These are phyloP conservation scores for Calephelis nemesis DNA, from an alignment of 1,140 invertebrate genomes.

Conservation along the genomic window DNA sequence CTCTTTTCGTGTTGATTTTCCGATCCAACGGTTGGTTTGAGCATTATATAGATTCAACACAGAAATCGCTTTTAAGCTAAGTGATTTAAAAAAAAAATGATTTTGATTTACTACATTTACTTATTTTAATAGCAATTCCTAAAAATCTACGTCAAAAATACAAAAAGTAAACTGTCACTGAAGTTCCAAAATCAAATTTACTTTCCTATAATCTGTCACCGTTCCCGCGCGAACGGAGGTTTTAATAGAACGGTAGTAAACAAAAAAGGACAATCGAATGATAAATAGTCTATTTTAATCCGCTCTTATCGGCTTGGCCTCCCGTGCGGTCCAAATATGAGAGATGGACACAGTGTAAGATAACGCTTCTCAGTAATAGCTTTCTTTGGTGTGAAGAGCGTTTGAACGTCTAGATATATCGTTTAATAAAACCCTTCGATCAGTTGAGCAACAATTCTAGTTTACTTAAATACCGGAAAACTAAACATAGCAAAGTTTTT, in stretches of 20 bases:
- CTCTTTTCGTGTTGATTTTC: too few species aligned
- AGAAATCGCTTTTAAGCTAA: too few species aligned
- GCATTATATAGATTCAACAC: too few species aligned
- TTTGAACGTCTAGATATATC: slow-evolving; percentile 1
- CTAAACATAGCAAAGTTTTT: too few species aligned
- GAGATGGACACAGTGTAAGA: slow-evolving; percentile 62
- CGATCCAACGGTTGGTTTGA: too few species aligned
- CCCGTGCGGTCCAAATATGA: slow-evolving; percentile 76
- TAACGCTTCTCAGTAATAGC: slow-evolving; percentile 71
- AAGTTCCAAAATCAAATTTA: slow-evolving; percentile 24
- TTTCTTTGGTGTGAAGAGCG: slow-evolving; percentile 46
- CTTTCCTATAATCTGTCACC: slow-evolving; percentile 31
- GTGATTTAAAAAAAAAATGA: too few species aligned
- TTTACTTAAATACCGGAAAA: too few species aligned
- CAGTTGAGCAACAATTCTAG: too few species aligned
- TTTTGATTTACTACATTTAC: too few species aligned
- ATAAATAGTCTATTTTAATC: slow-evolving; percentile 76
- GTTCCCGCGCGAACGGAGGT: slow-evolving; percentile 26
- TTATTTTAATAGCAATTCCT: too few species aligned
- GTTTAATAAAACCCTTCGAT: not conserved
- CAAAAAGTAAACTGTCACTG: not conserved
- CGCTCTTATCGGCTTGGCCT: slow-evolving; percentile 65
- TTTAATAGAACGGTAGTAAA: slow-evolving; percentile 59
- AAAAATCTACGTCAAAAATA: not conserved
- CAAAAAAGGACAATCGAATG: slow-evolving; percentile 65